These are phyloP conservation scores for Amphiprion ocellaris DNA, from an alignment of 2,113 vertebrate genomes.

Conservation along the genomic window DNA sequence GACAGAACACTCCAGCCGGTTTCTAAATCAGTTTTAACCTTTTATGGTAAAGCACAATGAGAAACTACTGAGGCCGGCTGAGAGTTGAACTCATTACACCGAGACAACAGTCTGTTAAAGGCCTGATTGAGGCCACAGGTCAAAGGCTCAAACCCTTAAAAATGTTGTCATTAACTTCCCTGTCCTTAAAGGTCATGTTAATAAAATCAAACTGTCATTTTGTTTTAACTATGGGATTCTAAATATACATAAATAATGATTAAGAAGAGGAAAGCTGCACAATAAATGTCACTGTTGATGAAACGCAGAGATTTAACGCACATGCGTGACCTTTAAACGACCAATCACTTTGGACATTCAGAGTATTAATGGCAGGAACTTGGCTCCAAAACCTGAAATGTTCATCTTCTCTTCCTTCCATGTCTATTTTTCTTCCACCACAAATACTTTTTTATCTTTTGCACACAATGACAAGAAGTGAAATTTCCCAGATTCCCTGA, in stretches of 20 bases:
- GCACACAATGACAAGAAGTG: conserved; percentile 22
- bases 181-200: conserved; percentile 73
- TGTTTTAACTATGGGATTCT: conserved; percentile 68
- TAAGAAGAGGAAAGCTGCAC: conserved; percentile 67
- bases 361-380: conserved; percentile 67
- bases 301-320: conserved; percentile 75
- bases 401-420: conserved; percentile 42
- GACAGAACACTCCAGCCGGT: neutral
- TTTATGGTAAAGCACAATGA: conserved; percentile 31
- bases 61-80: conserved; percentile 7
- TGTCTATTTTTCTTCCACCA: conserved; percentile 47
- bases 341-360: conserved; percentile 54
- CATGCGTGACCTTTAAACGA: conserved; percentile 72
- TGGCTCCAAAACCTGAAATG: conserved; percentile 51
- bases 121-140: conserved; percentile 80
- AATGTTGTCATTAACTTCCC: conserved; percentile 72
- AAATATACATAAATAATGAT: conserved; percentile 80
- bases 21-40: conserved; percentile 21
- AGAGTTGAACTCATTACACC: conserved; percentile 59
- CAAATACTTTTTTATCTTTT: conserved; percentile 40
- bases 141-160: conserved; percentile 70
- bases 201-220: conserved; percentile 76
- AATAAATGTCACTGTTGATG: conserved; percentile 80
- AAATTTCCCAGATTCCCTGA: conserved; percentile 42
- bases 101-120: conserved; percentile 48